Evolutionary conservation across 2,113 vertebrate species (phyloP), one percentile per base, ranked within the genome.

Genomic region (Melanostigma gelatinosum): DNA sequence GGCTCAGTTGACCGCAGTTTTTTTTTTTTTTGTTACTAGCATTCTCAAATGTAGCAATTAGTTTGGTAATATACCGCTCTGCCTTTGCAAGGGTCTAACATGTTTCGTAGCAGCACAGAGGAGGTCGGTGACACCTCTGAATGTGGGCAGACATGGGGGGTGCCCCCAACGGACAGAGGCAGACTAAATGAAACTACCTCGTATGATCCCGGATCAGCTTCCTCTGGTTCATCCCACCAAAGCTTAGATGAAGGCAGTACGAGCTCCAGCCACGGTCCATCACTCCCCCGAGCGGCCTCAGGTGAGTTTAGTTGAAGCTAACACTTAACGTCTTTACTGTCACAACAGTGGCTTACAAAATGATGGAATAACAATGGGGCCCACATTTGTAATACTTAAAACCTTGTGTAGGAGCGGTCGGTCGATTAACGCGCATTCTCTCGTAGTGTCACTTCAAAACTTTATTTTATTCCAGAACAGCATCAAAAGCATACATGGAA

Each of bases 61-160:
- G 0, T 58, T 54, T 32, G 4, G 0, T 8, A 8, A 8, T 10
- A 29, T 7, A 32, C 1, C 0, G 63, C 2, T 4, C 0, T 3
- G 34, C 34, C 4, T 54, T 62, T 75, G 11, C 1, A 5, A 58
- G 38, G 13, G 38, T 84, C 80, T 60, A 20, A 91, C 63, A 91
- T 94, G 92, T 88, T 89, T 64, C 55, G 36, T 27, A 93, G 91
- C 63, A 94, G 91, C 72, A 93, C 94, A 52, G 91, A 94, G 13
- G 93, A 94, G 72, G 66, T 92, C 36, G 82, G 72, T 2, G 80
- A 81, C 34, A 67, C 58, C 42, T 67, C 89, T 15, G 81, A 82
- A 6, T 46, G 72, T 38, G 87, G 72, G 18, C 80, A 66, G 3
- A 77, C 40, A 8, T 65, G 64, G 11, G n/a, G 54, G 2, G 10